phyloP scores from a whole-genome alignment of 2,888 invertebrate genomes.

The Drosophila mimetica region DNA sequence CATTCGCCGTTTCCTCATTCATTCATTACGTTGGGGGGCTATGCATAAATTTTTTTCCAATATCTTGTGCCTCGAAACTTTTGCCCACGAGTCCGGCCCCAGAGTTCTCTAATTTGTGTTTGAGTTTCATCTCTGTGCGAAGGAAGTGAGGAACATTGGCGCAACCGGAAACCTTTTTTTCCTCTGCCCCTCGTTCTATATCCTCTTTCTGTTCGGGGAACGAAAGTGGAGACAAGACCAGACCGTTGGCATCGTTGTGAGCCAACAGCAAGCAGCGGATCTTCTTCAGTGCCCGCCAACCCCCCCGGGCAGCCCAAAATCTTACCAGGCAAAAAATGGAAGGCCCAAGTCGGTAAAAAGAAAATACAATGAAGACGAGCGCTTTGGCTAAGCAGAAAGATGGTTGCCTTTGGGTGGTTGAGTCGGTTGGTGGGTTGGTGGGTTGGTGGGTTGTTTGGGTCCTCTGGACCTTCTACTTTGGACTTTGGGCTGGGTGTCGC shows the following conservation, averaged over 20 bases:
- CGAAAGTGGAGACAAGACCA: constrained; percentile 45
- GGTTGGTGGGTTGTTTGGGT: constrained; percentile 16
- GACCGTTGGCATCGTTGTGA: constrained; percentile 40
- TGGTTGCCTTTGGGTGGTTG: constrained; percentile 39
- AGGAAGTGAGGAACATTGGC: constrained; percentile 72
- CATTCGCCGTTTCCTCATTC: constrained; percentile 40
- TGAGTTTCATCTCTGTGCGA: constrained; percentile 73
- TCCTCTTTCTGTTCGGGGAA: constrained; percentile 56
- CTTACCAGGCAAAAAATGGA: constrained; percentile 46
- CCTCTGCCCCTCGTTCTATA: constrained; percentile 22
- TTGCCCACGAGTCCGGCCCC: constrained; percentile 46
- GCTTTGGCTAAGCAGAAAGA: constrained; percentile 73
- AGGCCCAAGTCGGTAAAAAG: constrained; percentile 42
- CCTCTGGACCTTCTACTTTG: constrained; percentile 19
- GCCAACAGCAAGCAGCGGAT: constrained; percentile 57
- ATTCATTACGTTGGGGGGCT: constrained; percentile 56
- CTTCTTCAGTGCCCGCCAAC: constrained; percentile 14
- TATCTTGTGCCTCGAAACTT: constrained; percentile 60
- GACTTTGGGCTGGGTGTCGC: constrained; percentile 58
- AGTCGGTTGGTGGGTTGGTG: not conserved
- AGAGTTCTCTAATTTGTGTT: constrained; percentile 78
- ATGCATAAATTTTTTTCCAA: constrained; percentile 43
- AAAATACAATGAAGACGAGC: constrained; percentile 66
- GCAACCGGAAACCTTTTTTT: constrained; percentile 80
- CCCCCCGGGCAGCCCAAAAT: constrained; percentile 57